phyloP scores from a whole-genome alignment of 2,888 invertebrate species.

The Brachyptera putata region DNA sequence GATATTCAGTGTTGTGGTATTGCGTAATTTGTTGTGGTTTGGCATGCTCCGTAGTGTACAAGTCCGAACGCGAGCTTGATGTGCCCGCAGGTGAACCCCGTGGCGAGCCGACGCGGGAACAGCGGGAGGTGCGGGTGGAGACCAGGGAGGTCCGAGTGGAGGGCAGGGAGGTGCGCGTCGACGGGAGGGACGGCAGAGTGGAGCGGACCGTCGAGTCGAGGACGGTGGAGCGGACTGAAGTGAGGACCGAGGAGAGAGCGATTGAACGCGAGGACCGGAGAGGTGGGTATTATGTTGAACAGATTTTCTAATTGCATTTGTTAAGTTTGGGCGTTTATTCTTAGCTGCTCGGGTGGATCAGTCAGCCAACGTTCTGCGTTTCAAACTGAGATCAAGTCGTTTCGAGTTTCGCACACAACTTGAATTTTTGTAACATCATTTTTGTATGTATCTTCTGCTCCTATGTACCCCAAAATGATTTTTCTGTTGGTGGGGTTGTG shows the following conservation, averaged over 20 bases:
- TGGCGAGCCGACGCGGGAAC: background rate
- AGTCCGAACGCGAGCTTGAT: too few relatives aligned
- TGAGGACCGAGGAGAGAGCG: background rate
- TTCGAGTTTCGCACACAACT: too few relatives aligned
- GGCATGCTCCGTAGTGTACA: too few relatives aligned
- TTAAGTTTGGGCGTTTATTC: background rate
- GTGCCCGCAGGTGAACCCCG: background rate
- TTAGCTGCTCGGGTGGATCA: too few relatives aligned
- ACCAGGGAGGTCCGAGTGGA: background rate
- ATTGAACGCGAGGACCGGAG: background rate
- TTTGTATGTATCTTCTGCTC: too few relatives aligned
- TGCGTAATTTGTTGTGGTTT: too few relatives aligned
- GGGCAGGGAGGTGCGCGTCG: background rate
- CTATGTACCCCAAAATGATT: too few relatives aligned
- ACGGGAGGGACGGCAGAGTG: background rate
- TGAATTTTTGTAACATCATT: too few relatives aligned
- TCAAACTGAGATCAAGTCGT: too few relatives aligned
- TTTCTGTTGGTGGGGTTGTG: too few relatives aligned
- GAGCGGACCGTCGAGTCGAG: background rate
- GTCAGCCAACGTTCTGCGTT: too few relatives aligned
- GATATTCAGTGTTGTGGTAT: too few relatives aligned
- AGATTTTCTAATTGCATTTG: background rate
- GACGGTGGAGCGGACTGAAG: slow-evolving; percentile 19
- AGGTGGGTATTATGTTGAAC: background rate
- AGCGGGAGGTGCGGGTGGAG: background rate